Base-by-base conservation (phyloP, 1,140 invertebrate genomes). In the Semibalanus balanoides region DNA sequence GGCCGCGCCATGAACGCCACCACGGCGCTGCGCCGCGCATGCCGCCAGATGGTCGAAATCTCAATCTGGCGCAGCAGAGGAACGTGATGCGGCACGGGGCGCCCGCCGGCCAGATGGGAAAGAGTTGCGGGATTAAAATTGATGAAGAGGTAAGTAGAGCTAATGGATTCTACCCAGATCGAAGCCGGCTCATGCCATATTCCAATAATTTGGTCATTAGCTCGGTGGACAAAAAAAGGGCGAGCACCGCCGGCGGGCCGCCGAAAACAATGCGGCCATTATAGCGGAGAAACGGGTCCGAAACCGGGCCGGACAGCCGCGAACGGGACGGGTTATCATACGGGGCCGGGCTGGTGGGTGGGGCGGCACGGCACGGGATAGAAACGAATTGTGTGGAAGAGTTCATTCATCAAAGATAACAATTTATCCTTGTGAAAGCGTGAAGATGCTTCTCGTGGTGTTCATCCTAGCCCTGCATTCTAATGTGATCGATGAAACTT, bases 61-160 rank as follows among this genome's bases (percentile, higher is more conserved):
- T 64, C 51, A 14, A 64, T 64, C 51, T 7, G 51, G 51, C 11
- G 22, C 51, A 17, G 35, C 35, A 7, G 35, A 40, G 35, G 17
- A 40, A 40, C 35, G 35, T n/a, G n/a, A n/a, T n/a, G n/a, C n/a
- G n/a, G n/a, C 11, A 64, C 22, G 51, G 1, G 1, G 51, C 14
- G 51, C 1, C n/a, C 51, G 51, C 51, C 7, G 51, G 51, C 51
- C 51, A 64, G 51, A 64, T 64, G 51, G 14, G 51, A 64, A 64
- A 64, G 51, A 64, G 51, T 64, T 64, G 51, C 51, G 51, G 51
- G 51, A 64, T 64, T 64, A 64, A 64, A 64, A 64, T 64, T 64
- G 51, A 64, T 64, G 51, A 64, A 64, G 51, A 64, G 51, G 51
- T 64, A 64, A 64, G 51, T 64, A 64, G 51, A 64, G 51, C 22